Conservation (phyloP, 2,888 invertebrate species). For the Alviniconcha strummeri region DNA sequence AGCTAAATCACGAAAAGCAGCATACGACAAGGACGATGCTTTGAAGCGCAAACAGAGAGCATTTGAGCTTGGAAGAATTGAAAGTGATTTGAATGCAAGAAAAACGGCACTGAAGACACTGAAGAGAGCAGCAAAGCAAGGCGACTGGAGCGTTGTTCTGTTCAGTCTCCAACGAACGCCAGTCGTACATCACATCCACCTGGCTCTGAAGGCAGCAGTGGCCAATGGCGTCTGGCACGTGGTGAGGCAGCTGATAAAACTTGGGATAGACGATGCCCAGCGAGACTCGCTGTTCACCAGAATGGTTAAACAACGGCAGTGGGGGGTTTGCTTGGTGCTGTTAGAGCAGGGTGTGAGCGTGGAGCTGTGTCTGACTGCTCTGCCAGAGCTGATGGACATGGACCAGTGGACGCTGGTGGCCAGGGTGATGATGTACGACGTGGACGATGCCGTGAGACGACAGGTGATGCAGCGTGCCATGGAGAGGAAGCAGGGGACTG, state of each 20-base stretch:
- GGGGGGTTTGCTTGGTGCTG: slow-evolving; percentile 1
- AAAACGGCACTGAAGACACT: too few relatives aligned
- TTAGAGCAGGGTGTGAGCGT: slow-evolving; percentile 5
- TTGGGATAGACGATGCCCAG: background rate
- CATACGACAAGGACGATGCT: too few relatives aligned
- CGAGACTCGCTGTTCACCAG: background rate
- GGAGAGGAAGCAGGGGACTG: background rate
- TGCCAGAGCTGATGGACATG: slow-evolving; percentile 15
- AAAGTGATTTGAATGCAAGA: too few relatives aligned
- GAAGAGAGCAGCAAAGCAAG: too few relatives aligned
- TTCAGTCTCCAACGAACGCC: too few relatives aligned
- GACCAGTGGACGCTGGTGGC: slow-evolving; percentile 23
- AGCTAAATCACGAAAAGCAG: too few relatives aligned
- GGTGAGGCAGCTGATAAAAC: slow-evolving; percentile 9
- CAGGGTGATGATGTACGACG: slow-evolving; percentile 9
- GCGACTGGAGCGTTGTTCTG: too few relatives aligned
- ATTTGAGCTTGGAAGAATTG: too few relatives aligned
- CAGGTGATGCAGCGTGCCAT: slow-evolving; percentile 12
- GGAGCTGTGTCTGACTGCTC: slow-evolving; percentile 9
- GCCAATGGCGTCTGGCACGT: background rate
- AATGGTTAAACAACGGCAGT: slow-evolving; percentile 6
- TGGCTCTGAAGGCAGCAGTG: too few relatives aligned
- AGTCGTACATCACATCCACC: too few relatives aligned
- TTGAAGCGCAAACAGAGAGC: too few relatives aligned
- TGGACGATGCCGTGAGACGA: slow-evolving; percentile 10